phyloP scores from a whole-genome alignment of 2,797 vertebrate genomes.

The Squalus acanthias region DNA sequence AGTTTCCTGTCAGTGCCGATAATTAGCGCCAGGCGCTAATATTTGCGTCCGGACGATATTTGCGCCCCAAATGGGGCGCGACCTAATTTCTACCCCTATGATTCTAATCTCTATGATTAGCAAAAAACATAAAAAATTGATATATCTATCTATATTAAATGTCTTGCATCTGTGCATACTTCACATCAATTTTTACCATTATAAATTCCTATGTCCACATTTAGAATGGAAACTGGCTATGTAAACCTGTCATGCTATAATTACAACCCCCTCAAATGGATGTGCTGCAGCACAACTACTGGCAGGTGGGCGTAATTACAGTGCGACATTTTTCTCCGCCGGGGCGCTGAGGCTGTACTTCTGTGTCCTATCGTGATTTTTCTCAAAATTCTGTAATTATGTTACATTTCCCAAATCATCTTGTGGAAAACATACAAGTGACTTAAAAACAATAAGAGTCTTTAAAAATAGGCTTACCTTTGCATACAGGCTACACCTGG shows the following conservation, averaged over 20 bases:
- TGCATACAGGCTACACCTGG: conserved; percentile 75
- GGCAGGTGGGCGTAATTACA: not conserved
- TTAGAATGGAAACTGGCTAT: not conserved
- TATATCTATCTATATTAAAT: not conserved
- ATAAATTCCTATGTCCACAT: not conserved
- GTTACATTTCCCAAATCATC: not conserved
- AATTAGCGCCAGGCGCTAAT: no score
- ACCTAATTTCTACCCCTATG: no score
- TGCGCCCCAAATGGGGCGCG: no score
- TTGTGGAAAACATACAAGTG: not conserved
- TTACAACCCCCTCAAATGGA: not conserved
- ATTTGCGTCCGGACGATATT: no score
- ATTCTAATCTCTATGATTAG: not conserved
- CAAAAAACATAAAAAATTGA: not conserved
- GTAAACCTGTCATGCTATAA: not conserved
- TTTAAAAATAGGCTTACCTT: not conserved
- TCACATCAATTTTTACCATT: not conserved
- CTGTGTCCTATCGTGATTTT: not conserved
- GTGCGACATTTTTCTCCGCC: not conserved
- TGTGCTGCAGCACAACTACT: not conserved
- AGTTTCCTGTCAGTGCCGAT: no score
- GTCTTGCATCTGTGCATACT: not conserved
- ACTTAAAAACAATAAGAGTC: not conserved
- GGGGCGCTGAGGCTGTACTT: not conserved
- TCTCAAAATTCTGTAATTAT: not conserved